These are phyloP conservation scores for Zosterops lateralis DNA, from an alignment of 2,113 vertebrate species.

Conservation along the genomic window DNA sequence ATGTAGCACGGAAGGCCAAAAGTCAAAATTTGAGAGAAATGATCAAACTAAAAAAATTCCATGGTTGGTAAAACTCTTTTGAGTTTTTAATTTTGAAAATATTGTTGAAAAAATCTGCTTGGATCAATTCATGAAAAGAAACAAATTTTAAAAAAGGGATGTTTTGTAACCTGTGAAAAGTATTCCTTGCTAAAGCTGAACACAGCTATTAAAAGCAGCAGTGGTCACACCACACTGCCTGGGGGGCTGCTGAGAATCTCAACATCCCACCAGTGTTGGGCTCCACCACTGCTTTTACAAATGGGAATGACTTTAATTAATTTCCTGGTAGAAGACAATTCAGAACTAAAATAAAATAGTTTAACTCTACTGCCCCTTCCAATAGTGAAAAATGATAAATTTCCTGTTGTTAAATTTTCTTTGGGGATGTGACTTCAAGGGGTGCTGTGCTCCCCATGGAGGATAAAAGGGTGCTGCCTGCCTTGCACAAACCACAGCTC, in stretches of 20 bases:
- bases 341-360: not conserved
- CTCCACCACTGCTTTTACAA: not conserved
- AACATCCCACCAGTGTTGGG: not conserved
- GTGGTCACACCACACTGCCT: not conserved
- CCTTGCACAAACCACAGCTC: not conserved
- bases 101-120: not conserved
- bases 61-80: not conserved
- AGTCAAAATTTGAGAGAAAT: not conserved
- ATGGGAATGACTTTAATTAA: not conserved
- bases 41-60: not conserved
- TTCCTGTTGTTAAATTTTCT: not conserved
- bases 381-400: not conserved
- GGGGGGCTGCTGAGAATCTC: not conserved
- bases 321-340: not conserved
- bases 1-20: not conserved
- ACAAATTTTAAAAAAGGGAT: not conserved
- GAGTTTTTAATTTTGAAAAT: not conserved
- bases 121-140: not conserved
- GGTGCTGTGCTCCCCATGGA: not conserved
- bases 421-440: not conserved
- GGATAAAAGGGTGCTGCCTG: not conserved
- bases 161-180: not conserved
- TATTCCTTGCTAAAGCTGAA: not conserved
- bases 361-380: not conserved
- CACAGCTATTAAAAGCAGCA: not conserved